Evolutionary conservation across 2,113 vertebrate species (phyloP), one percentile per base, ranked within the genome.

Genomic region (Nothobranchius kuhntae): DNA sequence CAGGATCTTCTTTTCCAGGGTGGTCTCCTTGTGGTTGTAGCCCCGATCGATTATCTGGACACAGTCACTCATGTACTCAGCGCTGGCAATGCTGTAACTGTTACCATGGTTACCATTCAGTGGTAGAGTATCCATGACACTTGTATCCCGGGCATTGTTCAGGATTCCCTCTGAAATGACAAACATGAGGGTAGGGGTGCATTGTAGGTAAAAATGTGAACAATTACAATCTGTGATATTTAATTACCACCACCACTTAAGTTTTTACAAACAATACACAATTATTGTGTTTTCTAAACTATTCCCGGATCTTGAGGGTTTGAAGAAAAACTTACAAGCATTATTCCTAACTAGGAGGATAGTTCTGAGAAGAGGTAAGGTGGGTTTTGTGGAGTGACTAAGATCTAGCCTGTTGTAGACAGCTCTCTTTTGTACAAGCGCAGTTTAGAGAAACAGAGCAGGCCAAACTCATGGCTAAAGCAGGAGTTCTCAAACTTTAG

Each of bases 121-220:
- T 97, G 96, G 98, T 99, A 99, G 98, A 98, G 98, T 99, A 99
- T 99, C 98, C 98, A 98, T 99, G 95, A 97, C 96, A 99, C 96
- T 99, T 98, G 97, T 96, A 97, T 99, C 98, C 96, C 97, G 96
- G 95, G 97, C 96, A 98, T 98, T 99, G 96, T 99, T 99, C 96
- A 99, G 96, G 93, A 98, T 95, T 95, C 96, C 97, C 96, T 99
- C 98, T 99, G 96, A 68, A 89, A 87, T 53, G 78, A 90, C 21
- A 90, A 54, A 86, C 50, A 82, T 13, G 9, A 9, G 38, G 75
- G 73, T 53, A 65, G 36, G 75, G 62, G 71, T 7, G n/a, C 30
- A 2, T 21, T 46, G 36, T 58, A 40, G 38, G 14, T 14, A 13
- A 35, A 52, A 70, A 61, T 75, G 71, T 73, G 61, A 77, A 63